A percentile compares a stretch with the other conserved stretches of the same genome.
Evolutionary conservation across 1,140 invertebrate genomes (phyloP).

Genomic region (Pantala flavescens): DNA sequence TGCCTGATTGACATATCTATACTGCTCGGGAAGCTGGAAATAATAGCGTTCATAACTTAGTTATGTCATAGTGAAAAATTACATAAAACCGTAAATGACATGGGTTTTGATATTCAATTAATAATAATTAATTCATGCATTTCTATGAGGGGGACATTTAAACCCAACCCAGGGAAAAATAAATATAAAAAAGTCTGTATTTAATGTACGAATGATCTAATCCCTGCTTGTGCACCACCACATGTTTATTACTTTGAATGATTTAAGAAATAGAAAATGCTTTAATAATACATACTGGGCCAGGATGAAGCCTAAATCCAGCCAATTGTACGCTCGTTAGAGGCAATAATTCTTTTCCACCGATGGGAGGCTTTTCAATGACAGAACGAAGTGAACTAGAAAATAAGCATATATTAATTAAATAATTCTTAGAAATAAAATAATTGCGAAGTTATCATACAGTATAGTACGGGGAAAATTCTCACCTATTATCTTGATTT

Average conservation of each 20-base stretch:
- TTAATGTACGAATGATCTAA: too few species aligned
- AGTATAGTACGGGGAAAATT: background rate
- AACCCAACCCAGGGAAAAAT: too few species aligned
- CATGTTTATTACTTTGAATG: too few species aligned
- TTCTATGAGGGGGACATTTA: too few species aligned
- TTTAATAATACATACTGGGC: constrained; percentile 57
- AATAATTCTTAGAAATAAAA: constrained; percentile 8
- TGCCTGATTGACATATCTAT: constrained; percentile 82
- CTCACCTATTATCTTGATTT: constrained; percentile 54
- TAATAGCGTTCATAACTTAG: constrained; percentile 23
- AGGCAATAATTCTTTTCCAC: constrained; percentile 84
- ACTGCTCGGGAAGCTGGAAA: constrained; percentile 83
- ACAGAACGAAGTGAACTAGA: constrained; percentile 80
- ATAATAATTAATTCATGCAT: too few species aligned
- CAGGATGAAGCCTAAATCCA: constrained; percentile 91
- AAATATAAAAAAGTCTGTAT: too few species aligned
- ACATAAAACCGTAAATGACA: too few species aligned
- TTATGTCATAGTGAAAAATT: too few species aligned
- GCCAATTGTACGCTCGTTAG: constrained; percentile 79
- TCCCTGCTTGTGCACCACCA: too few species aligned
- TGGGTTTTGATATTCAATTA: too few species aligned
- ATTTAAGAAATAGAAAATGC: too few species aligned
- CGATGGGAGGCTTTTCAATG: constrained; percentile 95
- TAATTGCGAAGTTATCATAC: background rate
- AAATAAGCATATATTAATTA: constrained; percentile 22